Base-by-base conservation (phyloP, 2,113 vertebrate genomes). In the Percina caprodes region DNA sequence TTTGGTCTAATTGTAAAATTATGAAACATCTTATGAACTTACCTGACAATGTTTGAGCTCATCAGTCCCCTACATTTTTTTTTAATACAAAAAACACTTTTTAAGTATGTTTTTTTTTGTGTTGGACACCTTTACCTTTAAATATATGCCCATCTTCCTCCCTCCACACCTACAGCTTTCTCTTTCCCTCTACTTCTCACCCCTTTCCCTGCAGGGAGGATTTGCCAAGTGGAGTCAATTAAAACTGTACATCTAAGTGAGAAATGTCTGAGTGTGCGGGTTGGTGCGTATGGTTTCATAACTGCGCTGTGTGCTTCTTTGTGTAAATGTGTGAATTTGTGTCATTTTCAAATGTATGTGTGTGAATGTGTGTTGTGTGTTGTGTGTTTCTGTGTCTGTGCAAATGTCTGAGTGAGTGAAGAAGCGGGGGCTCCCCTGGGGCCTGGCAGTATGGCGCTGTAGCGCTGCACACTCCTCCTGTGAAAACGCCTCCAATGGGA, bases 401-500 rank as follows among this genome's bases (percentile, higher is more conserved):
- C 62, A 52, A 45, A 61, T 78, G 83, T 82, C 15, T 70, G 78
- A 14, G 62, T 80, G 77, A 85, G 88, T 77, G 81, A 78, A 81
- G 93, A 89, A 84, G 90, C 77, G 83, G 89, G 55, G 81, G 84
- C 86, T 93, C 93, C 90, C 94, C 78, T 82, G 92, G 87, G 94
- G 93, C 83, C 84, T 90, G 90, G 87, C 94, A 94, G 93, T 89
- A 94, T 94, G 93, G 92, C 88, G 79, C 86, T 87, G 86, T 86
- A 89, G 90, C 80, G 70, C 86, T 88, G 86, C 92, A 84, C 88
- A 81, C 92, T 92, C 89, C 92, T 94, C 93, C 88, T 94, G 94
- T 90, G 93, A 93, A 92, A 94, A 92, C 74, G 77, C 92, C 93
- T 95, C 94, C 93, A 85, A 93, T 90, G 94, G 94, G 94, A 94